Evolutionary conservation across 2,797 vertebrate species (phyloP).

Genomic region (Pagetopsis macropterus): DNA sequence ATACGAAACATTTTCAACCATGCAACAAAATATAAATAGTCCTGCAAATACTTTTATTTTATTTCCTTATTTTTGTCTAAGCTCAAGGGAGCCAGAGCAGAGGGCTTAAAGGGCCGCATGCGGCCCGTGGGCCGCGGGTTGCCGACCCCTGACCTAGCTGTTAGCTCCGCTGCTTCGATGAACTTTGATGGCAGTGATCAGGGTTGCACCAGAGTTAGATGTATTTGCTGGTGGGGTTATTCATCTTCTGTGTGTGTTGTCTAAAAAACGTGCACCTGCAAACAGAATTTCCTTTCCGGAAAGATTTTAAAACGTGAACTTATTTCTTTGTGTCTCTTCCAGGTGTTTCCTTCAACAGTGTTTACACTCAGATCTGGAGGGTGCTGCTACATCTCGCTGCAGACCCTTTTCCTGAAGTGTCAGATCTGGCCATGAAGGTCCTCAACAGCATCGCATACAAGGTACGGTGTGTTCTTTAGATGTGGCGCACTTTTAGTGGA

Average conservation of each 20-base stretch:
- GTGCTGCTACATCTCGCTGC: slow-evolving; percentile 95
- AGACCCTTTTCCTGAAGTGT: slow-evolving; percentile 95
- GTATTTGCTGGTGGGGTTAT: not conserved
- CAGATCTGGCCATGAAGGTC: slow-evolving; percentile 96
- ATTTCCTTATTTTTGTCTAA: too few species aligned
- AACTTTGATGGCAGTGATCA: slow-evolving; percentile 6
- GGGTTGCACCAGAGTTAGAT: not conserved
- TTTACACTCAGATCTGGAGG: slow-evolving; percentile 98
- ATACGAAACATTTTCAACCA: too few species aligned
- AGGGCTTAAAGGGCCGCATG: too few species aligned
- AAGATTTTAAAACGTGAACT: not conserved
- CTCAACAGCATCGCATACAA: slow-evolving; percentile 98
- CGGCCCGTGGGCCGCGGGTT: too few species aligned
- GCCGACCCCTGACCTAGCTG: too few species aligned
- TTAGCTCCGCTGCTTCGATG: slow-evolving; percentile 28
- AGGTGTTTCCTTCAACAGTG: slow-evolving; percentile 99
- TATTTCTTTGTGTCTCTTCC: slow-evolving; percentile 9
- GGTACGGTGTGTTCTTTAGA: slow-evolving; percentile 73
- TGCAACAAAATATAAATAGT: too few species aligned
- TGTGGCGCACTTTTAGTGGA: not conserved
- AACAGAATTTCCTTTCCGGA: not conserved
- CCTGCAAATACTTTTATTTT: too few species aligned
- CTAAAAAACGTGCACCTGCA: not conserved
- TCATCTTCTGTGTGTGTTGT: not conserved
- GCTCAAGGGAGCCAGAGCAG: too few species aligned